A percentile compares a stretch with the other conserved stretches of the same genome.
These are phyloP conservation scores for Oncorhynchus clarkii DNA, from an alignment of 2,113 vertebrate species.

Conservation along the genomic window DNA sequence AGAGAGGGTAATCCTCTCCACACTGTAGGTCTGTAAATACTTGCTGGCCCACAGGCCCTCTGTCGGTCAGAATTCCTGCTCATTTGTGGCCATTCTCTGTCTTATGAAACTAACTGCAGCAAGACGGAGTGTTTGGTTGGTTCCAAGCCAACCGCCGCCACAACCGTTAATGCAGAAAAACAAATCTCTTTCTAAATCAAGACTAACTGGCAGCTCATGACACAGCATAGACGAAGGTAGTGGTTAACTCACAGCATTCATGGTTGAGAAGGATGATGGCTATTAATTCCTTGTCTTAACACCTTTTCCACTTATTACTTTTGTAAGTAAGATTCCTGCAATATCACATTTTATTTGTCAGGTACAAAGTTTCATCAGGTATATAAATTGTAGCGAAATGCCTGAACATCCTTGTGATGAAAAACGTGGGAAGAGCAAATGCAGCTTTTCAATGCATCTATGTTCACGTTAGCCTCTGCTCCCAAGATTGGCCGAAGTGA, in stretches of 20 bases:
- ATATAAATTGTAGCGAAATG: too few relatives aligned
- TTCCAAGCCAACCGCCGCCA: constrained; percentile 43
- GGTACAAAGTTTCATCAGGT: too few relatives aligned
- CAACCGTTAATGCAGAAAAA: constrained; percentile 37
- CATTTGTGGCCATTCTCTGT: constrained; percentile 42
- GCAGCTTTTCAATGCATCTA: too few relatives aligned
- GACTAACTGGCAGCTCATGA: constrained; percentile 45
- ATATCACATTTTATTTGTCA: neutral
- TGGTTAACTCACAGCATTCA: too few relatives aligned
- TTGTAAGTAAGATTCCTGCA: neutral
- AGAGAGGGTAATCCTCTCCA: constrained; percentile 31
- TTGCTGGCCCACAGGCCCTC: constrained; percentile 49
- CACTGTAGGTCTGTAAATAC: constrained; percentile 30
- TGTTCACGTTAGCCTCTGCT: too few relatives aligned
- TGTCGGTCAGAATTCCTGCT: constrained; percentile 54
- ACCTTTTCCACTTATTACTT: neutral
- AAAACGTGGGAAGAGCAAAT: too few relatives aligned
- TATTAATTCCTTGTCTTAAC: neutral
- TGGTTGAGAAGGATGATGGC: neutral
- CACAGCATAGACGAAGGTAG: constrained; percentile 40
- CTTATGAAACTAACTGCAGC: constrained; percentile 44
- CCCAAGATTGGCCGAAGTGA: neutral
- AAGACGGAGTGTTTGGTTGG: neutral
- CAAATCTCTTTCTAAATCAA: constrained; percentile 33
- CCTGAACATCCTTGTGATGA: neutral